Evolutionary conservation across 2,888 invertebrate genomes (phyloP).

Genomic region (Tipula lateralis): DNA sequence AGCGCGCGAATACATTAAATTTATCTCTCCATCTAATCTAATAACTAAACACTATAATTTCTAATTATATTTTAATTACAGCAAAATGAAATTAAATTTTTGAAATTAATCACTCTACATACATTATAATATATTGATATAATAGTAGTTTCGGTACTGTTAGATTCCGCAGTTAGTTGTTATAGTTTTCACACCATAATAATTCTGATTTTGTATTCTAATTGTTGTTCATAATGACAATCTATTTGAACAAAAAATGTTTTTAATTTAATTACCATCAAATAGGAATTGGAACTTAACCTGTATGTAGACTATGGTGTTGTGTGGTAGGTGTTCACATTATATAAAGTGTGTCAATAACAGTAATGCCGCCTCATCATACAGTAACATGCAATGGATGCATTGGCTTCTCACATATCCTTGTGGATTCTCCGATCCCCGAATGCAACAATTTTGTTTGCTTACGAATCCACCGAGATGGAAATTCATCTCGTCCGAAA

Average conservation of each 20-base stretch:
- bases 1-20: not conserved
- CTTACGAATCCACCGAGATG: no score
- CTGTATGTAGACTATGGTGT: no score
- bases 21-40: not conserved
- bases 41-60: not conserved
- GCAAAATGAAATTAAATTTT: not conserved
- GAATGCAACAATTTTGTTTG: no score
- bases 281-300: not conserved
- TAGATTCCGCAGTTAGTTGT: slow-evolving; percentile 19
- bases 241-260: not conserved
- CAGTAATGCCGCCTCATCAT: no score
- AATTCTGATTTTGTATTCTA: not conserved
- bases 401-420: no score
- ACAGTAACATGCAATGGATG: no score
- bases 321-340: no score
- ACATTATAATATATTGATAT: not conserved
- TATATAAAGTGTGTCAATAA: no score
- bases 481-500: no score
- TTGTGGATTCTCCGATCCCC: no score
- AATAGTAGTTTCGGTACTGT: not conserved
- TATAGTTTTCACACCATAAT: slow-evolving; percentile 28
- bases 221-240: not conserved
- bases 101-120: not conserved
- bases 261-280: not conserved
- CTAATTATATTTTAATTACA: not conserved